These are phyloP conservation scores for Aldrovandia affinis DNA, from an alignment of 2,797 vertebrate species.

Conservation along the genomic window DNA sequence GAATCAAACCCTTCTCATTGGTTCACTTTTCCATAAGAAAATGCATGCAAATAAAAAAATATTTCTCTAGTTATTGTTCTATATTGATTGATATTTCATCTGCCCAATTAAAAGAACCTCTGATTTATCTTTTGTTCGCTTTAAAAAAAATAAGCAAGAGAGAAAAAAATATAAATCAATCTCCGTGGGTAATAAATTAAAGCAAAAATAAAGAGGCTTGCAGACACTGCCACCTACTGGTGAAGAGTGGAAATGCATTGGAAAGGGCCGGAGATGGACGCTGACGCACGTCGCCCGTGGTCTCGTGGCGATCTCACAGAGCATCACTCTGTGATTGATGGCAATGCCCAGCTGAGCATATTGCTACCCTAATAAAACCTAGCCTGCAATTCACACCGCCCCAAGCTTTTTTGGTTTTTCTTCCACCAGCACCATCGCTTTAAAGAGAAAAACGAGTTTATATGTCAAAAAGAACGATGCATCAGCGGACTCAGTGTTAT, in stretches of 20 bases:
- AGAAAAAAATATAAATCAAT: background rate
- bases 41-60: background rate
- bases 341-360: slow-evolving; percentile 68
- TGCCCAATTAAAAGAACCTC: background rate
- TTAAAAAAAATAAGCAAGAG: background rate
- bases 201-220: background rate
- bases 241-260: background rate
- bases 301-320: slow-evolving; percentile 35
- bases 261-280: background rate
- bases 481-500: slow-evolving; percentile 54
- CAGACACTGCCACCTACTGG: slow-evolving; percentile 49
- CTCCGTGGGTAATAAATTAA: background rate
- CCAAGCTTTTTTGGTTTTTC: slow-evolving; percentile 38
- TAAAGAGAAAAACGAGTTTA: slow-evolving; percentile 69
- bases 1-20: background rate
- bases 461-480: slow-evolving; percentile 74
- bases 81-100: slow-evolving; percentile 2
- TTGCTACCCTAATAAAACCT: slow-evolving; percentile 76
- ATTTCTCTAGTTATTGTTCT: background rate
- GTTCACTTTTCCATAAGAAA: background rate
- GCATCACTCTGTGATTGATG: slow-evolving; percentile 69
- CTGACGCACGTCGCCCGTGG: slow-evolving; percentile 30
- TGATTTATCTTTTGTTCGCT: background rate
- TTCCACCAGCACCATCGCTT: slow-evolving; percentile 54
- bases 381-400: slow-evolving; percentile 61